A percentile compares a stretch with the other conserved stretches of the same genome.
These are phyloP conservation scores for Rhaphigaster nebulosa DNA, from an alignment of 2,888 invertebrate genomes.

Conservation along the genomic window DNA sequence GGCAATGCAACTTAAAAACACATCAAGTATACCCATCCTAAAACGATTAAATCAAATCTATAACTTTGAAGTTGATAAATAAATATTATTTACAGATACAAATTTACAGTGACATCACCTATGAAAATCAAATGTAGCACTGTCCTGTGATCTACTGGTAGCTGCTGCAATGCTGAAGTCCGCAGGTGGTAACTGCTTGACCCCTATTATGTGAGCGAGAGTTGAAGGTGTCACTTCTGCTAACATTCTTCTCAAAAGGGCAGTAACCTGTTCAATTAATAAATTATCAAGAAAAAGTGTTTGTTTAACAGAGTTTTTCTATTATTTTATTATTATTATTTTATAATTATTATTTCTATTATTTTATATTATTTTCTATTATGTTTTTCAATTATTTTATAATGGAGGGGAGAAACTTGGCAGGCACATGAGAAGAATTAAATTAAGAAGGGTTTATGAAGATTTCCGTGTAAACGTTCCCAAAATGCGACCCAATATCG, in stretches of 20 bases:
- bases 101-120: slow-evolving; percentile 66
- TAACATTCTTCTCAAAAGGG: slow-evolving; percentile 86
- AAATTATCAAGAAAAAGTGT: neutral
- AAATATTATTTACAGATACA: slow-evolving; percentile 26
- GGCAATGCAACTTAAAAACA: slow-evolving; percentile 90
- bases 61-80: neutral
- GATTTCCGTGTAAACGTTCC: too few species aligned
- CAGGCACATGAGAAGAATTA: neutral
- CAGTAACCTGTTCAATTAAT: slow-evolving; percentile 77
- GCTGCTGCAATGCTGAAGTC: slow-evolving; percentile 82
- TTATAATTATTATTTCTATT: too few species aligned
- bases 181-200: slow-evolving; percentile 78
- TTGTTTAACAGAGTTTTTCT: too few species aligned
- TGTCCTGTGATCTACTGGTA: slow-evolving; percentile 68
- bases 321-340: too few species aligned
- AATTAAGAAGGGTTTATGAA: too few species aligned
- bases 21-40: slow-evolving; percentile 86
- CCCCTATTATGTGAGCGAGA: slow-evolving; percentile 83
- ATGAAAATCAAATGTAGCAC: slow-evolving; percentile 72
- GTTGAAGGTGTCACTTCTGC: slow-evolving; percentile 90
- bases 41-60: slow-evolving; percentile 60
- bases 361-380: too few species aligned
- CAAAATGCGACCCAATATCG: too few species aligned
- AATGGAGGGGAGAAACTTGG: too few species aligned
- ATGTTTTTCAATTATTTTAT: too few species aligned